phyloP scores from a whole-genome alignment of 2,888 invertebrate genomes.

The Rhorus exstirpatorius region DNA sequence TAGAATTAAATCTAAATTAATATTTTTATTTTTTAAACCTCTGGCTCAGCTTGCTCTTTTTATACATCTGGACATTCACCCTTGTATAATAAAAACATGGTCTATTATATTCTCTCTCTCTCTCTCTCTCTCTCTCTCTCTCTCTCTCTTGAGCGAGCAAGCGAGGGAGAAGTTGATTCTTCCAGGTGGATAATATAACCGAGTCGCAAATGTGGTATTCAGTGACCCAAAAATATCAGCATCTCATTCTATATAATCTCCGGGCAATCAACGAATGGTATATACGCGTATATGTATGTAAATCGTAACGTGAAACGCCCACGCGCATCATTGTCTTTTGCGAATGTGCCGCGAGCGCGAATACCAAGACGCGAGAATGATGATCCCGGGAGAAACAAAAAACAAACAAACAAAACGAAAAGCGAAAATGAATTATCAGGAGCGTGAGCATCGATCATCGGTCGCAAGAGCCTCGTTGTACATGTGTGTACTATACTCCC shows the following conservation, averaged over 20 bases:
- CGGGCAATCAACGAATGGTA: conserved; percentile 21
- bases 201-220: conserved; percentile 68
- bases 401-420: neutral
- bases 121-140: neutral
- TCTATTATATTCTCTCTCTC: too few relatives aligned
- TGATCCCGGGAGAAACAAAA: conserved; percentile 23
- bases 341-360: conserved; percentile 50
- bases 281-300: conserved; percentile 1
- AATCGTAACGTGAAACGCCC: conserved; percentile 45
- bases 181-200: conserved; percentile 27
- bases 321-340: conserved; percentile 59
- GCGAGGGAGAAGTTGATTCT: conserved; percentile 14
- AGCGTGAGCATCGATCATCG: conserved; percentile 59
- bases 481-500: conserved; percentile 49
- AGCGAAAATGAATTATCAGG: conserved; percentile 33
- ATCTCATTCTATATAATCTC: conserved; percentile 46
- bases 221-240: conserved; percentile 80
- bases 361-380: conserved; percentile 28
- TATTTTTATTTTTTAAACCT: too few relatives aligned
- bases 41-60: too few relatives aligned
- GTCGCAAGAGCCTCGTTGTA: neutral
- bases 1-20: too few relatives aligned
- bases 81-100: too few relatives aligned
- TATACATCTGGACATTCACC: too few relatives aligned
- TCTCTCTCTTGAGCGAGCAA: neutral